These are phyloP conservation scores for Ctenosaura bakeri DNA, from an alignment of 2,797 vertebrate species.

Conservation along the genomic window DNA sequence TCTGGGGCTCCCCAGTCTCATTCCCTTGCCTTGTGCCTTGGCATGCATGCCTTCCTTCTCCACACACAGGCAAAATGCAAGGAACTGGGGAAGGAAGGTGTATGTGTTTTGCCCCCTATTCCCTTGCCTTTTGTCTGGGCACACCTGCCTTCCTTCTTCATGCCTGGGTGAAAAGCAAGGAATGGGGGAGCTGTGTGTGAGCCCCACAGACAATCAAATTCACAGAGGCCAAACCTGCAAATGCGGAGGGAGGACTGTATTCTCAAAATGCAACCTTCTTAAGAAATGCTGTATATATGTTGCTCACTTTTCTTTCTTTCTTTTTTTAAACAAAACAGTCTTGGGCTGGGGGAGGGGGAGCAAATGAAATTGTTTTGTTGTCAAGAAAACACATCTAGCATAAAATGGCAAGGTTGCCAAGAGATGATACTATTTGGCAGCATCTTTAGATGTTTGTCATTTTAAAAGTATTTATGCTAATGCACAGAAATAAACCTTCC, in stretches of 20 bases:
- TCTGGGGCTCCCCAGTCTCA: too few species aligned
- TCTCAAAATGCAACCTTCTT: slow-evolving; percentile 66
- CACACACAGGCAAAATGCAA: too few species aligned
- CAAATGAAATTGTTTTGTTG: slow-evolving; percentile 76
- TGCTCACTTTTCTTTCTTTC: slow-evolving; percentile 64
- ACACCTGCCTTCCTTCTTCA: too few species aligned
- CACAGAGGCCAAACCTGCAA: too few species aligned
- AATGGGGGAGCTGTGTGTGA: too few species aligned
- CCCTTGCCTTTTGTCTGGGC: too few species aligned
- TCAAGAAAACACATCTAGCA: slow-evolving; percentile 82
- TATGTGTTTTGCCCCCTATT: too few species aligned
- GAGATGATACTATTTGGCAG: slow-evolving; percentile 85
- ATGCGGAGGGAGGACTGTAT: not conserved
- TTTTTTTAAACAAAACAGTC: slow-evolving; percentile 58
- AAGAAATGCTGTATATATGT: slow-evolving; percentile 68
- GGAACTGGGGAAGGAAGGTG: too few species aligned
- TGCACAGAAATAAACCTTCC: slow-evolving; percentile 80
- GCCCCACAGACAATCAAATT: too few species aligned
- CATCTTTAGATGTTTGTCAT: slow-evolving; percentile 83
- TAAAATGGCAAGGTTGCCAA: slow-evolving; percentile 79
- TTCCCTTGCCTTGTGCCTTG: too few species aligned
- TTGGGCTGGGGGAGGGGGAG: slow-evolving; percentile 61
- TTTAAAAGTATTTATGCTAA: slow-evolving; percentile 84
- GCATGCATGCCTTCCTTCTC: too few species aligned
- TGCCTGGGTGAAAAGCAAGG: too few species aligned